Conservation (phyloP, 92 coral and sea anemone species). For the Phenganax stokvisi region DNA sequence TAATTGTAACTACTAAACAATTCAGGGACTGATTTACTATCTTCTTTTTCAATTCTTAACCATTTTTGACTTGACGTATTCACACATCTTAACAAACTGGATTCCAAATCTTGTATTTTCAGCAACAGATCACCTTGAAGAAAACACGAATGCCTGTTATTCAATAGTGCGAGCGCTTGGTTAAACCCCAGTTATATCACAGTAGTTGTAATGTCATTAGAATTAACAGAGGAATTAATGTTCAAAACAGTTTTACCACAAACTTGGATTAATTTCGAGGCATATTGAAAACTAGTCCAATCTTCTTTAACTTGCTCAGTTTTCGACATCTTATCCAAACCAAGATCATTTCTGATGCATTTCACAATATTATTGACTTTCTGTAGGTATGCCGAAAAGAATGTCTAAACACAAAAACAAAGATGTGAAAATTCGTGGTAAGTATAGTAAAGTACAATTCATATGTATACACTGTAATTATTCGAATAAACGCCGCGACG, state of each 20-base stretch:
- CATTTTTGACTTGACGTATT: slow-evolving; percentile 53
- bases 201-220: too few species aligned
- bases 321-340: slow-evolving; percentile 59
- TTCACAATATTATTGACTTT: slow-evolving; percentile 69
- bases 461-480: too few species aligned
- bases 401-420: slow-evolving; percentile 50
- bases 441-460: neutral
- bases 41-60: slow-evolving; percentile 36
- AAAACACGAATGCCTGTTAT: neutral
- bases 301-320: slow-evolving; percentile 71
- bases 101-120: slow-evolving; percentile 61
- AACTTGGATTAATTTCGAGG: slow-evolving; percentile 85
- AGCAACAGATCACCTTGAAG: slow-evolving; percentile 71
- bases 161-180: neutral
- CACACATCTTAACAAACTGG: slow-evolving; percentile 53
- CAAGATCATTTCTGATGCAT: slow-evolving; percentile 61
- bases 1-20: slow-evolving; percentile 85
- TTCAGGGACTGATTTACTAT: slow-evolving; percentile 34
- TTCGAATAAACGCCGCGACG: too few species aligned
- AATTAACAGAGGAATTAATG: too few species aligned
- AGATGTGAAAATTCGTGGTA: neutral
- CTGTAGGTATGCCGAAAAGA: slow-evolving; percentile 81
- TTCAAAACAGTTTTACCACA: slow-evolving; percentile 59
- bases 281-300: slow-evolving; percentile 95
- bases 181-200: too few species aligned